Conservation (phyloP, 2,797 vertebrate genomes). For the Melanotaenia boesemani region DNA sequence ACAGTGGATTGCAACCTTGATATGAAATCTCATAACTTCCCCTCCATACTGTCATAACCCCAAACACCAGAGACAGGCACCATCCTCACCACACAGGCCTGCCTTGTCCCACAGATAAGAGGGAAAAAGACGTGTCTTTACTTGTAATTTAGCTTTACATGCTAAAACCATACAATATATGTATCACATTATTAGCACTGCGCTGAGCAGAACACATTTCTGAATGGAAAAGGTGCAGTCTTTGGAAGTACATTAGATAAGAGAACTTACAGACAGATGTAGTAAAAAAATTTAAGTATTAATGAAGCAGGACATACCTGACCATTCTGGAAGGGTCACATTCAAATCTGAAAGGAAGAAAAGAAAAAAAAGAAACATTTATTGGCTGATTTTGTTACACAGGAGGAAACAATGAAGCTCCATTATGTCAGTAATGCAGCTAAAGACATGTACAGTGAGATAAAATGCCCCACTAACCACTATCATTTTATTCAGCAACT, state of each 20-base stretch:
- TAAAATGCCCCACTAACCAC: conserved; percentile 51
- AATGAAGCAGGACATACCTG: conserved; percentile 81
- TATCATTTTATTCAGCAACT: conserved; percentile 54
- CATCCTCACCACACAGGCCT: conserved; percentile 1
- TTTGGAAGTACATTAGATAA: not conserved
- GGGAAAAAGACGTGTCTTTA: conserved; percentile 5
- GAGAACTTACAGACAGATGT: not conserved
- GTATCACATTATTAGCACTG: conserved; percentile 1
- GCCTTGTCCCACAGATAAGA: conserved; percentile 10
- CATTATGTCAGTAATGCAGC: conserved; percentile 34
- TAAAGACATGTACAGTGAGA: conserved; percentile 34
- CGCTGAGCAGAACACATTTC: conserved; percentile 1
- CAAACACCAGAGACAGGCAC: conserved; percentile 32
- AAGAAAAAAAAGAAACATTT: conserved; percentile 59
- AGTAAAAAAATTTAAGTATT: not conserved
- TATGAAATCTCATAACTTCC: conserved; percentile 51
- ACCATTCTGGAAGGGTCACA: conserved; percentile 84
- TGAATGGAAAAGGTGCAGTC: not conserved
- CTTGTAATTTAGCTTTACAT: conserved; percentile 14
- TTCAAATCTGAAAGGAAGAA: conserved; percentile 86
- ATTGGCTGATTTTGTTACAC: conserved; percentile 37
- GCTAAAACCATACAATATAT: conserved; percentile 16
- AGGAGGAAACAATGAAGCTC: conserved; percentile 23
- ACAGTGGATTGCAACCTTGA: conserved; percentile 51
- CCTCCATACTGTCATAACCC: conserved; percentile 26